These are phyloP conservation scores for Drosophila seclusa DNA, from an alignment of 2,888 invertebrate genomes.

Conservation along the genomic window DNA sequence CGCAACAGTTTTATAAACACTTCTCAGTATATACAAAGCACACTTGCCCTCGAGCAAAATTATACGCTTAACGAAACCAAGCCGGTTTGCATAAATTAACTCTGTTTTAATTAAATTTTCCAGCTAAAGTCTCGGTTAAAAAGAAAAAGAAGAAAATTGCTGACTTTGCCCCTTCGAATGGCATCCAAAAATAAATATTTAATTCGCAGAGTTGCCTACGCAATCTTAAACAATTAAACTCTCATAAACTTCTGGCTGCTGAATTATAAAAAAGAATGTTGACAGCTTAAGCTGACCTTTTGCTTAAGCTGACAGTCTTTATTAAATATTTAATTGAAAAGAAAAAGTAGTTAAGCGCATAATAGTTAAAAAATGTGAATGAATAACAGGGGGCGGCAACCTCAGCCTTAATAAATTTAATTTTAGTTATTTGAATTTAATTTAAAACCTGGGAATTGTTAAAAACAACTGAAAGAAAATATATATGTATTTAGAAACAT, in stretches of 20 bases:
- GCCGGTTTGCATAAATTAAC: constrained; percentile 52
- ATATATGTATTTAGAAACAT: not conserved
- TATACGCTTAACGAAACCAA: constrained; percentile 26
- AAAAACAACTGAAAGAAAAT: not conserved
- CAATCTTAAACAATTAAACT: constrained; percentile 48
- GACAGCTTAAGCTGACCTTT: constrained; percentile 10
- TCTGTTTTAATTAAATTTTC: constrained; percentile 73
- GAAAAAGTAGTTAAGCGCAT: not conserved
- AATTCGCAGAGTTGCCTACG: constrained; percentile 31
- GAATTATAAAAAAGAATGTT: not conserved
- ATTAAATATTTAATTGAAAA: constrained; percentile 4
- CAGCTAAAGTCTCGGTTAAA: constrained; percentile 6
- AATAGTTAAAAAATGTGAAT: not conserved
- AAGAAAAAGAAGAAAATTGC: not conserved
- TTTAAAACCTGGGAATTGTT: not conserved
- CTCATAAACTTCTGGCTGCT: constrained; percentile 14
- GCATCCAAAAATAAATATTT: constrained; percentile 37
- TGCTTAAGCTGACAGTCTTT: not conserved
- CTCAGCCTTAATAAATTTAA: not conserved
- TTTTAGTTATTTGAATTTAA: not conserved
- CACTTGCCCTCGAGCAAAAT: constrained; percentile 17
- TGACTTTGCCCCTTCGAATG: constrained; percentile 11
- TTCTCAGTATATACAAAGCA: not conserved
- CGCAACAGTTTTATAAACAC: constrained; percentile 34
- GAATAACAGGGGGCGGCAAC: not conserved